These are phyloP conservation scores for Elaphurus davidianus DNA, from an alignment of 2,113 vertebrate species.

Conservation along the genomic window DNA sequence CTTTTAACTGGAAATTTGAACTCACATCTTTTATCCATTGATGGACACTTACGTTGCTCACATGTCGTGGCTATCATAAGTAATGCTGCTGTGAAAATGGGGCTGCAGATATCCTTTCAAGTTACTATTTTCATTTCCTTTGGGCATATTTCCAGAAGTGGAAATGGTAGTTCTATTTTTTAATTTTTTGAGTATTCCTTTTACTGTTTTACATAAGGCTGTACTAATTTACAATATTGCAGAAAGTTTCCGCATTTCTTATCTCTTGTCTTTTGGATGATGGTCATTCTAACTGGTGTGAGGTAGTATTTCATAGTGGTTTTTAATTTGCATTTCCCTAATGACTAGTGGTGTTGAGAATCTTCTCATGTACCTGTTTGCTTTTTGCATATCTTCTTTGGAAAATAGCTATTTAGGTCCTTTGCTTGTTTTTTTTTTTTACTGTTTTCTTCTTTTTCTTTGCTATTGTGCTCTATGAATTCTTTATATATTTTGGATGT, in stretches of 20 bases:
- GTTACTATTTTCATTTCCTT: background rate
- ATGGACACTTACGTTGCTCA: background rate
- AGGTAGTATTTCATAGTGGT: background rate
- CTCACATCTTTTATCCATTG: background rate
- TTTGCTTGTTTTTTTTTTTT: background rate
- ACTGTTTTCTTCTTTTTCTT: background rate
- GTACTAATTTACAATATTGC: background rate
- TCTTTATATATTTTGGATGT: background rate
- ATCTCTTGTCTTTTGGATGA: background rate
- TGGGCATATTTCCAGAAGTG: background rate
- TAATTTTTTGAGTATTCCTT: background rate
- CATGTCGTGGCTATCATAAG: background rate
- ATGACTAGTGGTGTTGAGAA: background rate
- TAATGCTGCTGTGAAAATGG: background rate
- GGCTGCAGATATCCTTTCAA: background rate
- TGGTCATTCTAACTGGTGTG: background rate
- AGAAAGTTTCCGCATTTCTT: background rate
- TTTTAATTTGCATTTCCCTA: background rate
- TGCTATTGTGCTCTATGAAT: background rate
- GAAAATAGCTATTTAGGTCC: background rate
- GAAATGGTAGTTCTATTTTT: background rate
- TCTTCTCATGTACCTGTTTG: background rate
- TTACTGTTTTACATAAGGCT: background rate
- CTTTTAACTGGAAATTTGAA: background rate
- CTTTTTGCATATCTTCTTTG: background rate